Percentiles rank a stretch among this genome's conserved stretches.
These are phyloP conservation scores for Callithrix jacchus DNA, from an alignment of 2,113 vertebrate genomes.

Conservation along the genomic window DNA sequence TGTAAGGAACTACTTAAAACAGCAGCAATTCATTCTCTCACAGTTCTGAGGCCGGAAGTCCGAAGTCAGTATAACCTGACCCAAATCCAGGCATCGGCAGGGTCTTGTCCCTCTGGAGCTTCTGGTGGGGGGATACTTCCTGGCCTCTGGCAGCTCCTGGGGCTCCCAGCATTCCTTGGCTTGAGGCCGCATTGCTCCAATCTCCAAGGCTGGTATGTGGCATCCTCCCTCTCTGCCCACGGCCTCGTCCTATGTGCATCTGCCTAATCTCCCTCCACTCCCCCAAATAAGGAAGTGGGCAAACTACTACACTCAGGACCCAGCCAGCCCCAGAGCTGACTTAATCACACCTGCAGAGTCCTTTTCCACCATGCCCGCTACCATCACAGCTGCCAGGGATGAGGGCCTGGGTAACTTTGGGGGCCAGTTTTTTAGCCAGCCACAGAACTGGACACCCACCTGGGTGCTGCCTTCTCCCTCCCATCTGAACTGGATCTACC, in stretches of 20 bases:
- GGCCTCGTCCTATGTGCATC: background rate
- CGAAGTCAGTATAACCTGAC: background rate
- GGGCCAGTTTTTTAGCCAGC: background rate
- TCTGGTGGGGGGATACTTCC: no score
- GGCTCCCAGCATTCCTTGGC: background rate
- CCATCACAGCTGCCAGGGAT: background rate
- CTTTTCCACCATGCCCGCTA: no score
- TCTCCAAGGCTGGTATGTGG: background rate
- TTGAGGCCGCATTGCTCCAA: background rate
- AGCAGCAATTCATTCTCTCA: background rate
- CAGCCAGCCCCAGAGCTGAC: background rate
- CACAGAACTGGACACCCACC: background rate
- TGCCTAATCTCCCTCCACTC: background rate
- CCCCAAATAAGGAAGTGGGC: no score
- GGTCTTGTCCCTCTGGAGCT: background rate
- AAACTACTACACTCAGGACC: no score
- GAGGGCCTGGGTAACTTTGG: background rate
- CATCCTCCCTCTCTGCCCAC: background rate
- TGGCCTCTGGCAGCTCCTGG: no score
- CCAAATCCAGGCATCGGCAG: no score
- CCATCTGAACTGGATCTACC: background rate
- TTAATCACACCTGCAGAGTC: no score
- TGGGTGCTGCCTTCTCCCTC: background rate
- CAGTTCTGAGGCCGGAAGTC: background rate
- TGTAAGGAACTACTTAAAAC: background rate